A percentile compares a stretch with the other conserved stretches of the same genome.
Evolutionary conservation across 2,888 invertebrate species (phyloP).

Genomic region (Phyto melanocephala): DNA sequence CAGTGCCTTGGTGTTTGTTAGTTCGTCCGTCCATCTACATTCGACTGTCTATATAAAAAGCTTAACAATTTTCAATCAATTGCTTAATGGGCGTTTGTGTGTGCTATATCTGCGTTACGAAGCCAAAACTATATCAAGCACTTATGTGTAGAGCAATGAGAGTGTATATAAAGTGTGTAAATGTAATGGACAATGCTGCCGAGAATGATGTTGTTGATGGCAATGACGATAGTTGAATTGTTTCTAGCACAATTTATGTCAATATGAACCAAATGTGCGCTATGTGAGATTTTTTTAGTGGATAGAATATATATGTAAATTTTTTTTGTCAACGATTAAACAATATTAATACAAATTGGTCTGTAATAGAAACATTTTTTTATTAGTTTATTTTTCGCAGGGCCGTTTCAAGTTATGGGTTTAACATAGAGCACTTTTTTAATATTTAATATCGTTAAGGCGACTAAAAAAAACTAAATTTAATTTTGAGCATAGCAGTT

Average conservation of each 20-base stretch:
- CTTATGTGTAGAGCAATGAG: constrained; percentile 4
- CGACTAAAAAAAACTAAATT: too few relatives aligned
- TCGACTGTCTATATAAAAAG: too few relatives aligned
- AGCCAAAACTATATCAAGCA: too few relatives aligned
- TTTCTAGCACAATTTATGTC: constrained; percentile 39
- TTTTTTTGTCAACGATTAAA: neutral
- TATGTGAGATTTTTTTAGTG: neutral
- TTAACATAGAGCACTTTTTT: too few relatives aligned
- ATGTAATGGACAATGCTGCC: neutral
- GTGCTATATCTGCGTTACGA: too few relatives aligned
- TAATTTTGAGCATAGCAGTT: too few relatives aligned
- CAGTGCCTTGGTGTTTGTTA: neutral
- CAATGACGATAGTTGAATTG: constrained; percentile 15
- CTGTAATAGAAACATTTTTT: too few relatives aligned
- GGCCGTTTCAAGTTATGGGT: too few relatives aligned
- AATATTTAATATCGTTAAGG: too few relatives aligned
- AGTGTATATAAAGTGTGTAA: neutral
- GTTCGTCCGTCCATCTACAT: too few relatives aligned
- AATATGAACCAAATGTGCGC: neutral
- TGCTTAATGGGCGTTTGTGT: constrained; percentile 19
- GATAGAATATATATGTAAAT: neutral
- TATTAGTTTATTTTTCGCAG: too few relatives aligned
- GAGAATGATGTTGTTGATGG: neutral
- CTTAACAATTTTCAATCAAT: constrained; percentile 13
- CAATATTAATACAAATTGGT: neutral